phyloP scores from a whole-genome alignment of 2,797 vertebrate genomes.

The Poecilia picta region DNA sequence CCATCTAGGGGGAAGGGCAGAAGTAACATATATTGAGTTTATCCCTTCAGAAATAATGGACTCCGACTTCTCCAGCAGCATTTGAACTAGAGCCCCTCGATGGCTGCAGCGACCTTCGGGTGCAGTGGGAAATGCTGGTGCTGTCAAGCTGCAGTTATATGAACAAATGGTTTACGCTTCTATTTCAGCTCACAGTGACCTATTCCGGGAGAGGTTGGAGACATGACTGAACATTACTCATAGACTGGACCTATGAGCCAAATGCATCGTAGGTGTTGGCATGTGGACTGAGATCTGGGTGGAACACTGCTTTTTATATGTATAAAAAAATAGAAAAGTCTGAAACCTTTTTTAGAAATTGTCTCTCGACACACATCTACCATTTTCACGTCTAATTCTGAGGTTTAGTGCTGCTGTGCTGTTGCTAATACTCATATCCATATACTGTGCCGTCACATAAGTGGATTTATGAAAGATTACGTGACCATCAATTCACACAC shows the following conservation, averaged over 20 bases:
- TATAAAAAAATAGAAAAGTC: background rate
- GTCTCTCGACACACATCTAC: background rate
- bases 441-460: background rate
- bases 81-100: conserved; percentile 13
- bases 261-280: background rate
- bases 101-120: conserved; percentile 8
- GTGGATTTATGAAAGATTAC: background rate
- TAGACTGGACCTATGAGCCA: conserved; percentile 4
- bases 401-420: background rate
- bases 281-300: conserved; percentile 6
- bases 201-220: background rate
- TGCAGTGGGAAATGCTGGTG: conserved; percentile 8
- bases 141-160: conserved; percentile 15
- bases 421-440: background rate
- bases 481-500: background rate
- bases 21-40: background rate
- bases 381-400: background rate
- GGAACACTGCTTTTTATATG: background rate
- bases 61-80: conserved; percentile 1
- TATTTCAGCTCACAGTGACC: conserved; percentile 18
- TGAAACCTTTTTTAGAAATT: background rate
- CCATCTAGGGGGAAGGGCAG: background rate
- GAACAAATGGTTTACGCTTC: conserved; percentile 8
- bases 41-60: conserved; percentile 7
- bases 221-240: conserved; percentile 11